Evolutionary conservation across 2,113 vertebrate species (phyloP).

Genomic region (Dasyprocta punctata): DNA sequence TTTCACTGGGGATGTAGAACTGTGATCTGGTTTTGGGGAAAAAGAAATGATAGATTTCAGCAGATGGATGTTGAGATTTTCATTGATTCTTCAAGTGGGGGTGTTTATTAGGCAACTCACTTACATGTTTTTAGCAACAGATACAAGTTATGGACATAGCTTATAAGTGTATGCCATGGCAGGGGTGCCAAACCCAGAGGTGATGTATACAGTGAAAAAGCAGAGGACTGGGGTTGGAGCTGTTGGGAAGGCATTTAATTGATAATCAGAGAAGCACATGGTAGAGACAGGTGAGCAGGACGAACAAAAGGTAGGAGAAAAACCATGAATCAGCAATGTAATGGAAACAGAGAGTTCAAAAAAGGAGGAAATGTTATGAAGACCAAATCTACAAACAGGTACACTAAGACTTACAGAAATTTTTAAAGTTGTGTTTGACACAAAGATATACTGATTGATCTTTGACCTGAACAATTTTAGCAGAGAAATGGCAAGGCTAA

Average conservation of each 20-base stretch:
- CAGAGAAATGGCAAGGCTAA: not conserved
- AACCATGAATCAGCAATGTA: not conserved
- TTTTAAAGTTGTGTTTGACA: not conserved
- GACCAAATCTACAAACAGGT: not conserved
- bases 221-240: not conserved
- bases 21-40: not conserved
- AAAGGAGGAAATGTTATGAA: not conserved
- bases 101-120: not conserved
- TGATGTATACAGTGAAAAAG: not conserved
- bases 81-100: constrained; percentile 2
- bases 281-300: not conserved
- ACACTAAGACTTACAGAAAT: not conserved
- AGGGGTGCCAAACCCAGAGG: not conserved
- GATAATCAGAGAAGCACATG: not conserved
- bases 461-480: constrained; percentile 6
- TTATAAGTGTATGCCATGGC: not conserved
- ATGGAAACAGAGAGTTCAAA: constrained; percentile 5
- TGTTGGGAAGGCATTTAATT: not conserved
- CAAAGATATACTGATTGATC: not conserved
- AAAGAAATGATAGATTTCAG: constrained; percentile 6
- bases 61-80: not conserved
- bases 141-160: not conserved
- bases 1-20: not conserved
- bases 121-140: constrained; percentile 12
- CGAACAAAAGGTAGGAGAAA: not conserved